Base-by-base conservation (phyloP, 1,140 invertebrate species). In the Helicoverpa armigera region DNA sequence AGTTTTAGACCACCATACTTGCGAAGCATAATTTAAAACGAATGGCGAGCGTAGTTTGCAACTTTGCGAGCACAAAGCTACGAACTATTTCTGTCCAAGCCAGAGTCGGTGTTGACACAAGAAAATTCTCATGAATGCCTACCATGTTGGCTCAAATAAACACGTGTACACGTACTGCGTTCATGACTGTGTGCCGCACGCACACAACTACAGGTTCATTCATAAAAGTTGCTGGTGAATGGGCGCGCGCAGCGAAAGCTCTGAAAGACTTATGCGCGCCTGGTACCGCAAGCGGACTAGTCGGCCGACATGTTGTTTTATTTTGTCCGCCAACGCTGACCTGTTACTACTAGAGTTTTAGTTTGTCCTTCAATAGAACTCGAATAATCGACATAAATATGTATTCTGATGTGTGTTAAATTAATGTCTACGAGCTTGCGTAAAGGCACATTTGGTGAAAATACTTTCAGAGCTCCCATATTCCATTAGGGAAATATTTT, bases 41-140 rank as follows among this genome's bases (percentile, higher is more conserved):
- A 78, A 65, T 51, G 23, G 12, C 23, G 14, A 63, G 58, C 29
- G 56, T 79, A 82, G 51, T 85, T 86, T 23, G 82, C 84, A 83
- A 82, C 85, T 88, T 92, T 85, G 91, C 92, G 87, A 92, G 89
- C 87, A 91, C 91, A 93, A 93, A 92, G 89, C 90, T 85, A 82
- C 85, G 83, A 86, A 89, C 87, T 94, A 92, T 94, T 92, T 93
- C 88, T 92, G 92, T 90, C 83, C 85, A 87, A 88, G 87, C 86
- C 89, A 88, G 84, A 87, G 91, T 88, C 87, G 87, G 88, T 94
- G 92, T 94, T 92, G 92, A 92, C 90, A 91, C 87, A 93, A 91
- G 93, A 91, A 89, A 94, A 91, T 94, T 93, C 92, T 92, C 93
- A 93, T 92, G 90, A 93, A 92, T 91, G 92, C 89, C 92, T 90